These are phyloP conservation scores for Myzus persicae DNA, from an alignment of 1,140 invertebrate species.

Conservation along the genomic window DNA sequence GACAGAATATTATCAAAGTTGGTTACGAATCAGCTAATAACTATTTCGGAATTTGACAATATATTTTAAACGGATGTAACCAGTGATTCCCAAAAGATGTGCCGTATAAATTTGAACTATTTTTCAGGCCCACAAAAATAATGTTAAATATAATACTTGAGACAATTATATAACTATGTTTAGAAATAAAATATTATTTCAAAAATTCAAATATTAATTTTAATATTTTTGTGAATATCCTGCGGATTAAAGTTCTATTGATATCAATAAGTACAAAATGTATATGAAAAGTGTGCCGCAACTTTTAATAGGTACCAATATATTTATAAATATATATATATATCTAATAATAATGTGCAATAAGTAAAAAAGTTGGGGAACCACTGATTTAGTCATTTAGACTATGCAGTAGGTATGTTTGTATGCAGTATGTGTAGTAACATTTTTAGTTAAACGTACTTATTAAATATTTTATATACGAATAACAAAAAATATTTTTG, in stretches of 20 bases:
- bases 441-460: conserved; percentile 17
- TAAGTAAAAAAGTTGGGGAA: neutral
- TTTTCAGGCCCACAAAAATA: neutral
- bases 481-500: neutral
- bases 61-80: neutral
- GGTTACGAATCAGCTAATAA: neutral
- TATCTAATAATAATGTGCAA: neutral
- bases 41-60: neutral
- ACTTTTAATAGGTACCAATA: no score
- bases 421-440: neutral
- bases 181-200: neutral
- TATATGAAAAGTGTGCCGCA: neutral
- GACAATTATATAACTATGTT: no score
- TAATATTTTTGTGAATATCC: neutral
- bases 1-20: neutral
- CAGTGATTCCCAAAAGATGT: neutral
- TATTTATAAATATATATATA: no score
- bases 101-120: neutral
- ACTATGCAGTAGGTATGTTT: neutral
- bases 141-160: neutral
- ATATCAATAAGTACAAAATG: neutral
- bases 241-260: neutral
- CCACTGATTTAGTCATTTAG: neutral
- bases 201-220: neutral
- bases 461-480: conserved; percentile 6